Conservation (phyloP, 1,140 invertebrate species). For the Probaryconus sp. region DNA sequence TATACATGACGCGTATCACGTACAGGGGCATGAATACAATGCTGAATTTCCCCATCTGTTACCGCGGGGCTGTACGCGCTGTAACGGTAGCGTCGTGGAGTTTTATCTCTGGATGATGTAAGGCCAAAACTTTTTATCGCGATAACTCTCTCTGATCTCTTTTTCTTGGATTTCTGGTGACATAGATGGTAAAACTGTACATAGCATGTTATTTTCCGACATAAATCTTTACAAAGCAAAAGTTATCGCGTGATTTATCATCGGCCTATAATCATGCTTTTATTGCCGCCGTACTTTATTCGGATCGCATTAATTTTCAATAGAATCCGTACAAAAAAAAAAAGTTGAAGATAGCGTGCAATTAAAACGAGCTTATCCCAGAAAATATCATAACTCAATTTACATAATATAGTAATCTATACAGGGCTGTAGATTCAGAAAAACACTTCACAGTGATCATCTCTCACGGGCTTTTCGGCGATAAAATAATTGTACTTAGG, state of each 20-base stretch:
- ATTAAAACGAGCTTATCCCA: background rate
- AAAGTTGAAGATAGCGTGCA: no score
- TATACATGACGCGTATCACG: constrained; percentile 57
- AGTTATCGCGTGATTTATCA: constrained; percentile 61
- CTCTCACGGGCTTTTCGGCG: no score
- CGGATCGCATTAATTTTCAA: constrained; percentile 51
- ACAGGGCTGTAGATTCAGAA: no score
- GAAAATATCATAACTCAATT: no score
- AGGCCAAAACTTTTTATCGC: constrained; percentile 64
- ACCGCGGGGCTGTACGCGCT: constrained; percentile 47
- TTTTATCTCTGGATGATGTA: constrained; percentile 65
- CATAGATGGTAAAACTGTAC: constrained; percentile 63
- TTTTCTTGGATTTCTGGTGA: constrained; percentile 65
- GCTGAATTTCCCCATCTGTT: constrained; percentile 64
- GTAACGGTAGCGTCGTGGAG: constrained; percentile 60
- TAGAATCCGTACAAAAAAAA: background rate
- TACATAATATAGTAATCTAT: no score
- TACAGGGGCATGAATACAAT: constrained; percentile 60
- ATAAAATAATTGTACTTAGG: no score
- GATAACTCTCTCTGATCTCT: constrained; percentile 64
- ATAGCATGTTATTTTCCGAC: constrained; percentile 56
- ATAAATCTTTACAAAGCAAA: constrained; percentile 63
- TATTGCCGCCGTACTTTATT: constrained; percentile 38
- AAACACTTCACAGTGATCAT: no score
- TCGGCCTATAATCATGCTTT: constrained; percentile 47